A percentile compares a stretch with the other conserved stretches of the same genome.
Evolutionary conservation across 2,113 vertebrate genomes (phyloP).

Genomic region (Ondatra zibethicus): DNA sequence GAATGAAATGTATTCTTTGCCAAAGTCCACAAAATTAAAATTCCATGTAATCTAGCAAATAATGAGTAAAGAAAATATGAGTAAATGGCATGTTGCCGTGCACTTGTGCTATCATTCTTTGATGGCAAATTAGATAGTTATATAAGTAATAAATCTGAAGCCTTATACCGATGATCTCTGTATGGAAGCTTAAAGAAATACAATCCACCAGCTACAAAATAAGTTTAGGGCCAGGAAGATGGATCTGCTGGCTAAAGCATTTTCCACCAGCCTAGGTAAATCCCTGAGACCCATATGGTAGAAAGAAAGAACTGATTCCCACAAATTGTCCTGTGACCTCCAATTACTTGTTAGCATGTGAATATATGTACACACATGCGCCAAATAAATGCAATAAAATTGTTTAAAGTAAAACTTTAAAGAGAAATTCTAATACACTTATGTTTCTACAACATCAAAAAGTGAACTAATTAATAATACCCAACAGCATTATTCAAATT

Average conservation of each 20-base stretch:
- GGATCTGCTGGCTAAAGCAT: not conserved
- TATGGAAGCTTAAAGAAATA: slow-evolving; percentile 44
- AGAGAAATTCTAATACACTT: slow-evolving; percentile 25
- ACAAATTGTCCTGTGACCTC: not conserved
- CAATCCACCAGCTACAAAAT: not conserved
- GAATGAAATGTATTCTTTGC: not conserved
- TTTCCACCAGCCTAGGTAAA: not conserved
- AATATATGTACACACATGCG: not conserved
- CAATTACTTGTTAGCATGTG: not conserved
- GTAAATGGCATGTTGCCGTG: not conserved
- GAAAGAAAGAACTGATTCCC: not conserved
- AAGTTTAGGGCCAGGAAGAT: not conserved
- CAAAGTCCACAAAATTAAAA: slow-evolving; percentile 43
- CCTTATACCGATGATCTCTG: not conserved
- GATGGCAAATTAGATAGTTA: not conserved
- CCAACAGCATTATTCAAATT: not conserved
- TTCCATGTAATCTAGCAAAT: slow-evolving; percentile 28
- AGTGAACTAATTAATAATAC: not conserved
- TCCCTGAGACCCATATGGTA: not conserved
- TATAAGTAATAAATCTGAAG: not conserved
- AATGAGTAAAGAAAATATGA: slow-evolving; percentile 23
- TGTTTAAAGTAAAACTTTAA: not conserved
- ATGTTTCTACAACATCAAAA: slow-evolving; percentile 29
- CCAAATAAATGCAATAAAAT: not conserved
- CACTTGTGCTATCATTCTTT: not conserved